phyloP scores from a whole-genome alignment of 2,113 vertebrate genomes.

The Apeltes quadracus region DNA sequence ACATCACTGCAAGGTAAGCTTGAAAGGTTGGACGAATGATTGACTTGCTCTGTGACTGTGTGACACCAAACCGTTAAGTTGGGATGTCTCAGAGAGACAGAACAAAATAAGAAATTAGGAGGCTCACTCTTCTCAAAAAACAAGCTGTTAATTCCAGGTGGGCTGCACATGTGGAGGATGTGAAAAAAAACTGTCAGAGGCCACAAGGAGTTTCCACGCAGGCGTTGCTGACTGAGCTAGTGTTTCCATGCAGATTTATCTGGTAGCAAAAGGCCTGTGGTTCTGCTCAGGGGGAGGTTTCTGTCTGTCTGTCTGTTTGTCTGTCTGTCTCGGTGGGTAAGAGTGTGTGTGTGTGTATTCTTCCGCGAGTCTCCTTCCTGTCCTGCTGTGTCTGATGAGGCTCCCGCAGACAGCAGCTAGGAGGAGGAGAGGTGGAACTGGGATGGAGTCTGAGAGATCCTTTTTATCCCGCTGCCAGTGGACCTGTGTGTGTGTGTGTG shows the following conservation, averaged over 20 bases:
- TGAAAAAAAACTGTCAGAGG: conserved; percentile 41
- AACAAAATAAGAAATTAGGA: not conserved
- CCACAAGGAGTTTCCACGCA: conserved; percentile 10
- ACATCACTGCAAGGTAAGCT: conserved; percentile 75
- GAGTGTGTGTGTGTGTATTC: conserved; percentile 9
- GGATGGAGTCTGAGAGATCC: not conserved
- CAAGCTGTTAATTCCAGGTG: conserved; percentile 3
- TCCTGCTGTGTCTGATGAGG: conserved; percentile 48
- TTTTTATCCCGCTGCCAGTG: not conserved
- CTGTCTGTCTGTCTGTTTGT: not conserved
- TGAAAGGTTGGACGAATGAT: conserved; percentile 38
- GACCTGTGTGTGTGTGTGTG: not conserved
- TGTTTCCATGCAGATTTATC: conserved; percentile 62
- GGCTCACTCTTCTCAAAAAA: not conserved
- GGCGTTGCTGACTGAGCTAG: conserved; percentile 42
- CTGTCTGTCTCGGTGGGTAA: not conserved
- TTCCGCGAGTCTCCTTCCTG: conserved; percentile 29
- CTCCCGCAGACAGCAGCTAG: conserved; percentile 40
- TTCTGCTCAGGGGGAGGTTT: conserved; percentile 24
- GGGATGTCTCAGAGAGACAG: not conserved
- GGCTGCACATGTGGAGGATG: conserved; percentile 7
- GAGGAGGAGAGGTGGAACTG: conserved; percentile 4
- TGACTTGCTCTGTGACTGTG: conserved; percentile 66
- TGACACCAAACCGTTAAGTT: not conserved
- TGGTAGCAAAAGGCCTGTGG: conserved; percentile 29